A percentile compares a stretch with the other conserved stretches of the same genome.
Conservation (phyloP, 1,140 invertebrate species). For the Lepeophtheirus salmonis region DNA sequence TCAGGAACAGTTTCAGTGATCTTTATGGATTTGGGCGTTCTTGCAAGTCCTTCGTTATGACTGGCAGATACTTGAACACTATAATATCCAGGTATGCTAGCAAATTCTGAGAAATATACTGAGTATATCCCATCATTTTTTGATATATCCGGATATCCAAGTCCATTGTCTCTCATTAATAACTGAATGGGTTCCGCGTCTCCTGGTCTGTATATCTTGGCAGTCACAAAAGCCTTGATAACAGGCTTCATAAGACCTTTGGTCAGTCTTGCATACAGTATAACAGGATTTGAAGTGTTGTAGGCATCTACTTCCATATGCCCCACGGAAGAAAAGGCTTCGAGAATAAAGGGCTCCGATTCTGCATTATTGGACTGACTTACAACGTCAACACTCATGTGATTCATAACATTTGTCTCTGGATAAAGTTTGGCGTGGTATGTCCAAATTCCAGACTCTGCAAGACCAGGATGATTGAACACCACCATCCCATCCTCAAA, state of each 20-base stretch:
- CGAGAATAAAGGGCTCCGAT: conserved; percentile 6
- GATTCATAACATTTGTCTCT: not conserved
- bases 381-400: conserved; percentile 16
- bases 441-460: conserved; percentile 13
- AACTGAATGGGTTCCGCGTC: not conserved
- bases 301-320: not conserved
- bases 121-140: conserved; percentile 24
- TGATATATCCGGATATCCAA: conserved; percentile 23
- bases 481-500: conserved; percentile 18
- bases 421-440: conserved; percentile 18
- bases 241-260: not conserved
- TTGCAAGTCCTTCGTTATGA: conserved; percentile 23
- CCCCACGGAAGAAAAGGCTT: not conserved
- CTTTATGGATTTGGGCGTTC: conserved; percentile 7
- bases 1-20: not conserved
- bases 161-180: conserved; percentile 4
- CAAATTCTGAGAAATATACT: conserved; percentile 24
- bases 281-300: not conserved
- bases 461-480: conserved; percentile 2
- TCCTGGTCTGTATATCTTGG: not conserved
- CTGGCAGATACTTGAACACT: conserved; percentile 22
- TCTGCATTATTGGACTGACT: conserved; percentile 8
- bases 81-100: conserved; percentile 24
- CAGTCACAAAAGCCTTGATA: not conserved
- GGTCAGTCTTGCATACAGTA: conserved; percentile 5